A percentile compares a stretch with the other conserved stretches of the same genome.
phyloP scores from a whole-genome alignment of 1,140 invertebrate species.

The Batillaria attramentaria region DNA sequence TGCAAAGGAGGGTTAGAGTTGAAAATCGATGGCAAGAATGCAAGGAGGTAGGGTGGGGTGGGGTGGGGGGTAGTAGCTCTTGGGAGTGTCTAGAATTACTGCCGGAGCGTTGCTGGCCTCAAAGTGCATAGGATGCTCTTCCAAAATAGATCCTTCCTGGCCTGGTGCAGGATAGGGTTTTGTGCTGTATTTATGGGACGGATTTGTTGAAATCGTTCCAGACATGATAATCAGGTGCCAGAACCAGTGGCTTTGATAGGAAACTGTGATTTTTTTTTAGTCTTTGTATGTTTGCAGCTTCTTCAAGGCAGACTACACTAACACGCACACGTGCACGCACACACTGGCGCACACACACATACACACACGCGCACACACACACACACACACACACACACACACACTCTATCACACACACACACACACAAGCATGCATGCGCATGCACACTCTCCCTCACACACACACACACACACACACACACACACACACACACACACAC shows the following conservation, averaged over 20 bases:
- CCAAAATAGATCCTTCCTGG: conserved; percentile 16
- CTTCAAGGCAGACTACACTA: too few relatives aligned
- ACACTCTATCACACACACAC: conserved; percentile 14
- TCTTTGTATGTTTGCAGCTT: too few relatives aligned
- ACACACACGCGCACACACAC: not conserved
- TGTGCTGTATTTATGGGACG: conserved; percentile 16
- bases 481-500: conserved; percentile 24
- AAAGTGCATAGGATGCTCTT: not conserved
- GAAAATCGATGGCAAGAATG: conserved; percentile 12
- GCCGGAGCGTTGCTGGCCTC: not conserved
- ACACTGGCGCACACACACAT: not conserved
- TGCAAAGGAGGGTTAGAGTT: not conserved
- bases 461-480: conserved; percentile 14
- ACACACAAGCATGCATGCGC: not conserved
- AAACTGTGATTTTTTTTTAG: too few relatives aligned
- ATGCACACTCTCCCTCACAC: conserved; percentile 14
- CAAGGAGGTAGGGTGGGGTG: too few relatives aligned
- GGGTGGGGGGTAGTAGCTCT: too few relatives aligned
- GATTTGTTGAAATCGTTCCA: conserved; percentile 20
- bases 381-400: conserved; percentile 1
- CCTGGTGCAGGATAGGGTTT: not conserved
- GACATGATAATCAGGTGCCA: conserved; percentile 7
- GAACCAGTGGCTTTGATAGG: too few relatives aligned
- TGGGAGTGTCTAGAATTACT: conserved; percentile 11
- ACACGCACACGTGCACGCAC: not conserved